Evolutionary conservation across 2,113 vertebrate genomes (phyloP).

Genomic region (Microcebus ravelobensis): DNA sequence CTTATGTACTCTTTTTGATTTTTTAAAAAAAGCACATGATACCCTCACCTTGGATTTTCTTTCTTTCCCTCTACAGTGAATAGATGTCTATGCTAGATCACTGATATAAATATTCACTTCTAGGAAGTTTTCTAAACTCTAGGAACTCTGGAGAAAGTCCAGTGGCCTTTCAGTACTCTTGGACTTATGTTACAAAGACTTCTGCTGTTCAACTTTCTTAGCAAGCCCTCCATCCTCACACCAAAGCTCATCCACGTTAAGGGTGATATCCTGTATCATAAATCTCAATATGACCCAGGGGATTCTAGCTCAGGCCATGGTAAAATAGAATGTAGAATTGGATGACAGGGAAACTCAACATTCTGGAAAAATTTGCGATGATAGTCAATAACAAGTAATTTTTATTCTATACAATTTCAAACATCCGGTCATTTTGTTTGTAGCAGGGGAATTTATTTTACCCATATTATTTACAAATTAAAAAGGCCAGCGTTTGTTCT

Average conservation of each 20-base stretch:
- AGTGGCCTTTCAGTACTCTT: not conserved
- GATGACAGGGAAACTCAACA: not conserved
- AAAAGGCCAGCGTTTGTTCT: not conserved
- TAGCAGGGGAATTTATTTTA: not conserved
- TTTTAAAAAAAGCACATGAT: not conserved
- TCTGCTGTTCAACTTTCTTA: constrained; percentile 48
- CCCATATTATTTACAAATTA: not conserved
- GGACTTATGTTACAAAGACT: constrained; percentile 25
- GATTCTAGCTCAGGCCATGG: not conserved
- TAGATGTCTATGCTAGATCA: not conserved
- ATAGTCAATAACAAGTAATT: not conserved
- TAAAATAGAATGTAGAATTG: not conserved
- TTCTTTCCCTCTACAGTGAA: not conserved
- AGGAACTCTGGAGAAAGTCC: constrained; percentile 28
- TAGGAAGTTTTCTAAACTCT: constrained; percentile 18
- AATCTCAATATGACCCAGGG: not conserved
- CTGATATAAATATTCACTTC: constrained; percentile 51
- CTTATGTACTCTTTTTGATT: too few relatives aligned
- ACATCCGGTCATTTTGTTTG: not conserved
- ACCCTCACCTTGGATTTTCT: not conserved
- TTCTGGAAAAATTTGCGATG: not conserved
- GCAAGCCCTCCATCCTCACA: not conserved
- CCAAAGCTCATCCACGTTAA: not conserved
- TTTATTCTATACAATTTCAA: not conserved
- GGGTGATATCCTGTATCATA: not conserved